Evolutionary conservation across 2,888 invertebrate species (phyloP).

Genomic region (Poecilus cupreus): DNA sequence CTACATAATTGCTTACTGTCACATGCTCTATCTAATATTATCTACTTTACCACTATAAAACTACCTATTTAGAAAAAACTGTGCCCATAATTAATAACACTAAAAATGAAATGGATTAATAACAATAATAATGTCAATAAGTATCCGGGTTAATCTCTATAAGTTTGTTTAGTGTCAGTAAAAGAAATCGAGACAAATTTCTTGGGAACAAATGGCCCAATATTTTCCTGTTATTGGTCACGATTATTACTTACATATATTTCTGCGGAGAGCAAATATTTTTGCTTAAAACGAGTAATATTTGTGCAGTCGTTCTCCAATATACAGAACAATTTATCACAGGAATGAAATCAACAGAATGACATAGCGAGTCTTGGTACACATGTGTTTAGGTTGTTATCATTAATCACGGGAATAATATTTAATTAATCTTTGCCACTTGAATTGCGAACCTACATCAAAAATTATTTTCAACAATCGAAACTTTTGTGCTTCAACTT

Average conservation of each 20-base stretch:
- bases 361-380: conserved; percentile 37
- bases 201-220: conserved; percentile 36
- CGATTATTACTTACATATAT: conserved; percentile 46
- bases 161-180: background rate
- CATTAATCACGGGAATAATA: conserved; percentile 26
- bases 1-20: no score
- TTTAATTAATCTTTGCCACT: conserved; percentile 44
- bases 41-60: no score
- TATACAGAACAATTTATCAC: conserved; percentile 26
- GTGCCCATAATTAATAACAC: no score
- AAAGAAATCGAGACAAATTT: conserved; percentile 11
- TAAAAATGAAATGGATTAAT: no score
- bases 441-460: conserved; percentile 28
- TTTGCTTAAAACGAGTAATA: conserved; percentile 11
- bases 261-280: conserved; percentile 1
- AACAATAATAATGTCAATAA: no score
- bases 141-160: no score
- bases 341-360: conserved; percentile 12
- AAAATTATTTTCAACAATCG: conserved; percentile 20
- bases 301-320: conserved; percentile 7
- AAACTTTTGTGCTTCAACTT: background rate
- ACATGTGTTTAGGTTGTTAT: conserved; percentile 11
- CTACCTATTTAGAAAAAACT: no score
- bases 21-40: no score
- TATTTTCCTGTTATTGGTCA: conserved; percentile 1